These are phyloP conservation scores for Alloplasta piceator DNA, from an alignment of 2,888 invertebrate genomes.

Conservation along the genomic window DNA sequence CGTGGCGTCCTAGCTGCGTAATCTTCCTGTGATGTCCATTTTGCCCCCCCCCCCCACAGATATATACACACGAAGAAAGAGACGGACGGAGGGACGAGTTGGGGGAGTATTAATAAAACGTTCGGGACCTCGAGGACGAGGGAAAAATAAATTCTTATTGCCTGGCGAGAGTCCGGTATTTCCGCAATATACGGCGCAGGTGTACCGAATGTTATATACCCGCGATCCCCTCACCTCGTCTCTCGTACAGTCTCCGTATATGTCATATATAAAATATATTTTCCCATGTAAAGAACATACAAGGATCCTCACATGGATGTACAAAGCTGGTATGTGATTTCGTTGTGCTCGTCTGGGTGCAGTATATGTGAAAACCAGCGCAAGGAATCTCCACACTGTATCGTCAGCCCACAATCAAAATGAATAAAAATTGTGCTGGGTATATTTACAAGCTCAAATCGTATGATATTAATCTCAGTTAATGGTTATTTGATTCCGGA, in stretches of 20 bases:
- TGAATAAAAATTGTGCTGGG: constrained; percentile 28
- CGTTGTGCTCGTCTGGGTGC: constrained; percentile 36
- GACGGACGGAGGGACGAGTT: constrained; percentile 38
- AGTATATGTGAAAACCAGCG: constrained; percentile 45
- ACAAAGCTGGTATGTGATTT: constrained; percentile 29
- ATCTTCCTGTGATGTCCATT: no score
- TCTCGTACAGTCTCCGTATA: constrained; percentile 56
- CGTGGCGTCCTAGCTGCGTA: no score
- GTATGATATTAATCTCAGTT: no score
- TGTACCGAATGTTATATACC: constrained; percentile 80
- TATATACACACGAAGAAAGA: constrained; percentile 29
- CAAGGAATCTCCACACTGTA: constrained; percentile 12
- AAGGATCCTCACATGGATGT: constrained; percentile 54
- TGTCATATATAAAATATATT: constrained; percentile 36
- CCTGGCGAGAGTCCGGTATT: constrained; percentile 81
- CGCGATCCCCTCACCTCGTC: constrained; percentile 59
- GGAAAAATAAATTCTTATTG: constrained; percentile 76
- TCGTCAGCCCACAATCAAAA: no score
- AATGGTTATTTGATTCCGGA: no score
- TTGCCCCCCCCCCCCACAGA: no score
- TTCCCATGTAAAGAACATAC: constrained; percentile 57
- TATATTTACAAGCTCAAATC: no score
- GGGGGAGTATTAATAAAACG: constrained; percentile 78
- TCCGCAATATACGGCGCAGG: constrained; percentile 83
- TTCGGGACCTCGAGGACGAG: constrained; percentile 68